Conservation (phyloP, 2,113 vertebrate genomes). For the Sinosuthora webbiana region DNA sequence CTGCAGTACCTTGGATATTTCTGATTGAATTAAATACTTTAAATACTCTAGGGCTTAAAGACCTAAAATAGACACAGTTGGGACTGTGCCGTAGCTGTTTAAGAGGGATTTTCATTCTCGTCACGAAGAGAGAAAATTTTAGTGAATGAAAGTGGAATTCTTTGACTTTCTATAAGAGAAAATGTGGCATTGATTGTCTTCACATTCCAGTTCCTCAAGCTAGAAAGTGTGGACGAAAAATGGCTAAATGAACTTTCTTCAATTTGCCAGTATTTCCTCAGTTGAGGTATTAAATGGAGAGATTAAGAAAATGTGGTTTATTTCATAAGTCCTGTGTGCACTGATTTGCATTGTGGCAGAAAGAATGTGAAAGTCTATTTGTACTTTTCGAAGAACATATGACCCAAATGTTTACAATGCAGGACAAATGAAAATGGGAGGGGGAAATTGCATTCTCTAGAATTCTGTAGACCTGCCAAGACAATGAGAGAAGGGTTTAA, state of each 20-base stretch:
- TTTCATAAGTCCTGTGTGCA: not conserved
- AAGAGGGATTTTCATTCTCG: not conserved
- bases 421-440: not conserved
- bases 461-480: not conserved
- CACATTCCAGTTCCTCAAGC: not conserved
- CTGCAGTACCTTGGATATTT: not conserved
- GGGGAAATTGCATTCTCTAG: not conserved
- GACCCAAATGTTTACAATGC: not conserved
- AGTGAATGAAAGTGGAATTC: not conserved
- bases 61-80: not conserved
- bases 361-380: not conserved
- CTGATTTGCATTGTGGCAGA: not conserved
- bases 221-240: not conserved
- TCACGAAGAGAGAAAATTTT: not conserved
- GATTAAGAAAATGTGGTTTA: not conserved
- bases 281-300: not conserved
- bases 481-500: not conserved
- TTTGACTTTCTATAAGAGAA: not conserved
- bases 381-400: not conserved
- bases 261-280: not conserved
- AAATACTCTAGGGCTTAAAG: conserved; percentile 13
- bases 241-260: not conserved
- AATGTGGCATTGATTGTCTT: not conserved
- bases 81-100: not conserved
- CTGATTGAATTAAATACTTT: conserved; percentile 15